Evolutionary conservation across 2,113 vertebrate species (phyloP), one percentile per base, ranked within the genome.

Genomic region (Origma solitaria): DNA sequence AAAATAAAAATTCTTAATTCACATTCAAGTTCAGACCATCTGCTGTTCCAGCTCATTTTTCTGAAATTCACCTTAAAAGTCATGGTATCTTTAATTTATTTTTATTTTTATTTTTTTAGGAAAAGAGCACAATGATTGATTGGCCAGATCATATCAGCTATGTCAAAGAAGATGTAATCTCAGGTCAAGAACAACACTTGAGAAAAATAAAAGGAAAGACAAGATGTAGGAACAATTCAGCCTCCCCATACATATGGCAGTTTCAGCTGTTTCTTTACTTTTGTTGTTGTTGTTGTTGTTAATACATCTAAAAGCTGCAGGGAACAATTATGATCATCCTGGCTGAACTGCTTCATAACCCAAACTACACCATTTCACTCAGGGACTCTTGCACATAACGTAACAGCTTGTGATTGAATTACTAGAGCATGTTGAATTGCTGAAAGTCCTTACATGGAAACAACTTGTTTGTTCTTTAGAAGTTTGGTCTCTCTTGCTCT

Each of bases 361-460:
- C 68, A 77, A 82, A 77, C 86, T 38, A 80, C 88, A 77, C 53
- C 84, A 86, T 92, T 92, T 95, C 86, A 97, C 88, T 58, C 86
- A 90, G 86, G 82, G 90, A 95, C 82, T 94, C 79, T 66, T 83
- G 54, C 88, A 93, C 38, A 70, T 50, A 94, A 76, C 1, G 10
- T 76, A 95, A 87, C 88, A 93, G 83, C 71, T 96, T 95, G 95
- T 83, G 86, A 79, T 79, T 65, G 78, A 97, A 82, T 94, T 95
- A 92, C 57, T 95, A 89, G 94, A 95, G 93, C 93, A 90, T 95
- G 69, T 20, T 91, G 87, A 96, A 97, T 87, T 85, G 73, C 81
- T 92, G 49, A 72, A 91, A 82, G n/a, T 91, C 82, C 35, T 91
- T 72, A 65, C 77, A 73, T 16, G 23, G 91, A 62, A 95, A 87